phyloP scores from a whole-genome alignment of 1,140 invertebrate genomes.

The Oedothorax gibbosus region DNA sequence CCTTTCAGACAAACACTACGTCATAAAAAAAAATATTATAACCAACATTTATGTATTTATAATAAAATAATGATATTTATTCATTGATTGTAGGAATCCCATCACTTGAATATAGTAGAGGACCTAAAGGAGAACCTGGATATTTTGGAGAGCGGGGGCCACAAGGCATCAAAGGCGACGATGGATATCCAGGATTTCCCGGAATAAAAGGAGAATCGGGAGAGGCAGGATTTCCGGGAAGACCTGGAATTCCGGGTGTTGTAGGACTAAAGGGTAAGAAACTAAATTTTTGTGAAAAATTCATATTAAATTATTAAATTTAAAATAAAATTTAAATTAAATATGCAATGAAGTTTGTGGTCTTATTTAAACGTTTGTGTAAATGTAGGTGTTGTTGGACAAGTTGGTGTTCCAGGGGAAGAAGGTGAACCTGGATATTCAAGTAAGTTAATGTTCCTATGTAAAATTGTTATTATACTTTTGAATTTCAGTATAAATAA shows the following conservation, averaged over 20 bases:
- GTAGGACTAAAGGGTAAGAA: constrained; percentile 36
- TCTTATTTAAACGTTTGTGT: not conserved
- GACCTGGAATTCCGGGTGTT: constrained; percentile 23
- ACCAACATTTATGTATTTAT: not conserved
- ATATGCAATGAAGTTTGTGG: not conserved
- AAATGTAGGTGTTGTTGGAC: not conserved
- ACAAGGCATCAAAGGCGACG: constrained; percentile 22
- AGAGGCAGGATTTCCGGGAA: constrained; percentile 37
- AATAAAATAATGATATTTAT: not conserved
- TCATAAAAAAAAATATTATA: not conserved
- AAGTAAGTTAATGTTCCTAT: not conserved
- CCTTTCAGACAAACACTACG: not conserved
- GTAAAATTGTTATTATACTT: not conserved
- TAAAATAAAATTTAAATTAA: not conserved
- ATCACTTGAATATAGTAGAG: constrained; percentile 46
- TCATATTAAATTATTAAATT: not conserved
- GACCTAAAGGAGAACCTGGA: constrained; percentile 49
- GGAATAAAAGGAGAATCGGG: constrained; percentile 49
- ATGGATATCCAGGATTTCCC: constrained; percentile 43
- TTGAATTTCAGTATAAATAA: too few species aligned
- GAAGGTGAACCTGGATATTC: constrained; percentile 12
- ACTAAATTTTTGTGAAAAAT: not conserved
- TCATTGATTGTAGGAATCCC: constrained; percentile 21
- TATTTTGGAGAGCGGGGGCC: constrained; percentile 69
- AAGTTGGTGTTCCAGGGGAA: constrained; percentile 24